Evolutionary conservation across 2,113 vertebrate species (phyloP), one percentile per base, ranked within the genome.

Genomic region (Acinonyx jubatus): DNA sequence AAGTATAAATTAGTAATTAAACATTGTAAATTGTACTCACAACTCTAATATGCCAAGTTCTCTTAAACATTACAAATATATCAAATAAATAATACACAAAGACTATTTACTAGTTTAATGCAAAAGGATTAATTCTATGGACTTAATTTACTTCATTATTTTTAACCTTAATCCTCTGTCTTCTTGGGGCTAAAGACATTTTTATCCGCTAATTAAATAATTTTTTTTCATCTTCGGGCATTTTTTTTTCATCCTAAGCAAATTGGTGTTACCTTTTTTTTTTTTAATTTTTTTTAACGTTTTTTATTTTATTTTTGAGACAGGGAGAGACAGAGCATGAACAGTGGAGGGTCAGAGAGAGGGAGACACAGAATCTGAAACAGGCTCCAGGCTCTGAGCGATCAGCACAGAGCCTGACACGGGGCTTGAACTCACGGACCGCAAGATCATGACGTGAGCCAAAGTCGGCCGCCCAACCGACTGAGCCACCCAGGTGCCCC

Each of bases 81-180:
- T 63, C 3, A 82, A 92, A 90, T 87, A 33, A 50, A 94, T 94
- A 90, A 68, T 16, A 21, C 52, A 74, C 0, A 16, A 71, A 74
- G 2, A n/a, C 21, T 38, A 38, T 81, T 89, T 69, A 12, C 61
- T 65, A 73, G 13, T 61, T 65, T 36, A 92, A 86, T 55, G 36
- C 2, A 61, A 55, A 74, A 65, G 7, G n/a, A 69, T 69, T 55
- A 82, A 85, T 68, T 74, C 12, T 79, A 57, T 6, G 5, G 45
- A 89, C 83, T 93, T 52, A 63, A 84, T 91, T 89, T 83, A 79
- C 33, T 83, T 84, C 21, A 66, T 79, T 19, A 79, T 65, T 96
- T 91, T 6, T 80, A 76, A 65, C 1, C 36, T 94, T 83, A 94
- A 52, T 93, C 87, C 23, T 91, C 23, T 80, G 14, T 57, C 48